phyloP scores from a whole-genome alignment of 2,888 invertebrate genomes.

The Phalera bucephala region DNA sequence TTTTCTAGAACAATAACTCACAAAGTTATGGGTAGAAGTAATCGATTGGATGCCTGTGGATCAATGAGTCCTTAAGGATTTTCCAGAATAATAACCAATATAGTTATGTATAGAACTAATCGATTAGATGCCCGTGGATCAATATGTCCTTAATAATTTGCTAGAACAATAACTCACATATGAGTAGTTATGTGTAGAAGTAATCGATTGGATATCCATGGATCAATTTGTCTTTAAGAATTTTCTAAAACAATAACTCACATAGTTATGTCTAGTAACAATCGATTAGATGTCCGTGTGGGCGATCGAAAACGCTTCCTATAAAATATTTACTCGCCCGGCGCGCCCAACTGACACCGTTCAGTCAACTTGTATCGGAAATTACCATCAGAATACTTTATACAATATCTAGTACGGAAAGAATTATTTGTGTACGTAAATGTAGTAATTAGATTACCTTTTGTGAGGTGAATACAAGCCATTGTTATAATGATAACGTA shows the following conservation, averaged over 20 bases:
- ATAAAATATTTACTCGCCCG: conserved; percentile 63
- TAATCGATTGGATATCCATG: conserved; percentile 32
- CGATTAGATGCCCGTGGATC: too few species aligned
- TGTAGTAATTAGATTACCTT: not conserved
- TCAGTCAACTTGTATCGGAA: conserved; percentile 23
- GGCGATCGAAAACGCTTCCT: conserved; percentile 44
- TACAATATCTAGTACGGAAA: conserved; percentile 1
- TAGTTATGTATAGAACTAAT: too few species aligned
- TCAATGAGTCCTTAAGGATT: too few species aligned
- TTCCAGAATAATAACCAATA: too few species aligned
- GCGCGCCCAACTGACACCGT: conserved; percentile 52
- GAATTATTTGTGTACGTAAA: not conserved
- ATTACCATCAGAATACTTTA: conserved; percentile 4
- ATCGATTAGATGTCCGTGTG: conserved; percentile 3
- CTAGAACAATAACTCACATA: not conserved
- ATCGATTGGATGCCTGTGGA: too few species aligned
- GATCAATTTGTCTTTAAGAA: too few species aligned
- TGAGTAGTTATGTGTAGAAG: conserved; percentile 3
- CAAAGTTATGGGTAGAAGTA: conserved; percentile 3
- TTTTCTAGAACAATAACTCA: not conserved
- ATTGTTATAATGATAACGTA: not conserved
- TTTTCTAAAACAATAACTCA: too few species aligned
- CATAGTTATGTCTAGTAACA: too few species aligned
- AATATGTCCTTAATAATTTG: conserved; percentile 1
- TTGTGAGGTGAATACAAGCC: too few species aligned